Evolutionary conservation across 92 coral and sea anemone species (phyloP).

Genomic region (Scolanthus callimorphus): DNA sequence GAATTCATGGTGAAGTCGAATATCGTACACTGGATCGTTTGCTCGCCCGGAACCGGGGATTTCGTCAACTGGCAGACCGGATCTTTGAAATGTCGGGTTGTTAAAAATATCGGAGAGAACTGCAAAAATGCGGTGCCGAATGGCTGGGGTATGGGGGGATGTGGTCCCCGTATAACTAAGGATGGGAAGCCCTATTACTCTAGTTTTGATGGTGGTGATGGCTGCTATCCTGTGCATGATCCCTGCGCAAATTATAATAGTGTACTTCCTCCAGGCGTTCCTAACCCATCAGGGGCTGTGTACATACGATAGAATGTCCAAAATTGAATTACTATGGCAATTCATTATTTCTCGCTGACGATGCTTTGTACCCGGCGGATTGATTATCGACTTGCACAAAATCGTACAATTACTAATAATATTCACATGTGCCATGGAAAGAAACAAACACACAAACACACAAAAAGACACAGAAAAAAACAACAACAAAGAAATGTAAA

Average conservation of each 20-base stretch:
- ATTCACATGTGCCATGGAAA: too few species aligned
- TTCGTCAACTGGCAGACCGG: background rate
- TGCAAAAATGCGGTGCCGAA: background rate
- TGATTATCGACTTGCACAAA: too few species aligned
- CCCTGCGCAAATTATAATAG: background rate
- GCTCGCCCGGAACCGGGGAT: background rate
- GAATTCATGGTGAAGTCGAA: conserved; percentile 2
- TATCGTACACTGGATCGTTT: background rate
- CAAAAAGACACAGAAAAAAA: too few species aligned
- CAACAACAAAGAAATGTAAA: too few species aligned
- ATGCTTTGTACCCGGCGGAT: too few species aligned
- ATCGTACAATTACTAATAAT: too few species aligned
- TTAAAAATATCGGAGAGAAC: background rate
- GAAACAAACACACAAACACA: too few species aligned
- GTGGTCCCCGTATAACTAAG: background rate
- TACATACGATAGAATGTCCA: too few species aligned
- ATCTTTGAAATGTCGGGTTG: background rate
- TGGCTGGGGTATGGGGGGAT: background rate
- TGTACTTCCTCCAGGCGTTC: too few species aligned
- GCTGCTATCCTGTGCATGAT: background rate
- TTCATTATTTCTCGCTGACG: too few species aligned
- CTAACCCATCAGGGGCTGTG: too few species aligned
- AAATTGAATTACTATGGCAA: too few species aligned
- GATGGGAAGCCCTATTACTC: background rate
- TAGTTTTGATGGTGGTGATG: background rate